phyloP scores from a whole-genome alignment of 1,140 invertebrate genomes.

The Luehdorfia chinensis region DNA sequence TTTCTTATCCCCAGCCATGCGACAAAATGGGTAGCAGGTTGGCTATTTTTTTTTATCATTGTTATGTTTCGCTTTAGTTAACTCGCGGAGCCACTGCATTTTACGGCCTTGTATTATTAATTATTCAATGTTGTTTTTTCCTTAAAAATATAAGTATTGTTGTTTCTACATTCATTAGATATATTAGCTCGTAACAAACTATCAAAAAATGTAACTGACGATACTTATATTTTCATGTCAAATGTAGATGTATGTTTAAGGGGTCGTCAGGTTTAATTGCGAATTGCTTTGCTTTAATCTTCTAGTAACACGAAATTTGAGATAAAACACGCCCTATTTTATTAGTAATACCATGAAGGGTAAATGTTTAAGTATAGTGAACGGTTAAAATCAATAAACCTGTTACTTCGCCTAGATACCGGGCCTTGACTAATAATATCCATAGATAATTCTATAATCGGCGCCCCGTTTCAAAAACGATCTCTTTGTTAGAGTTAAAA shows the following conservation, averaged over 20 bases:
- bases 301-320: no score
- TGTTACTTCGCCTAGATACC: constrained; percentile 8
- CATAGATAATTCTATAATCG: constrained; percentile 9
- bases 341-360: constrained; percentile 13
- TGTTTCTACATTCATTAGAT: no score
- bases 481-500: not conserved
- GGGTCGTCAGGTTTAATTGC: no score
- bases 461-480: not conserved
- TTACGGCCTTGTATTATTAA: no score
- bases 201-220: no score
- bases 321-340: no score
- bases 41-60: constrained; percentile 39
- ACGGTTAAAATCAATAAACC: constrained; percentile 14
- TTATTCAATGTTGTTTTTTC: no score
- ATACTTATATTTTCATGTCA: no score
- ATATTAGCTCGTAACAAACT: no score
- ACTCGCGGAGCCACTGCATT: constrained; percentile 24
- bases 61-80: constrained; percentile 39
- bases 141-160: no score
- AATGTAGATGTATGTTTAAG: no score
- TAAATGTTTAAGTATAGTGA: constrained; percentile 14
- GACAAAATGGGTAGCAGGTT: constrained; percentile 24
- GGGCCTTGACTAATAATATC: constrained; percentile 10
- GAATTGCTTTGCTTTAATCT: no score
- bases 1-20: constrained; percentile 23